phyloP scores from a whole-genome alignment of 1,140 invertebrate genomes.

The Drosophila rufa region DNA sequence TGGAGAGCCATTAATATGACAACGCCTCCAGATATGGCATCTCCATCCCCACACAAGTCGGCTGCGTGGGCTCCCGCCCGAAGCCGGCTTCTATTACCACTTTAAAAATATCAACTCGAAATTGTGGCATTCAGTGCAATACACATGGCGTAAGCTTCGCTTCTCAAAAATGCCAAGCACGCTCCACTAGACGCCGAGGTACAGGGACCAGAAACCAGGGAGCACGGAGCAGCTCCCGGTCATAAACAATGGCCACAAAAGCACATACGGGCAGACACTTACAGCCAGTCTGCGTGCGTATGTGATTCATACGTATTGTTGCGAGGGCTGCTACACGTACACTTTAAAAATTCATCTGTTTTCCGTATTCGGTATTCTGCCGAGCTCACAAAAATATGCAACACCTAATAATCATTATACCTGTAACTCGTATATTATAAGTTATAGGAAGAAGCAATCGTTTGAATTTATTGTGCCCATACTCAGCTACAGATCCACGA shows the following conservation, averaged over 20 bases:
- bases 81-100: constrained; percentile 34
- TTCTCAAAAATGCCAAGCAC: constrained; percentile 72
- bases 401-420: too few relatives aligned
- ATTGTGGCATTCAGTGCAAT: constrained; percentile 70
- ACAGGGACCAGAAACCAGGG: neutral
- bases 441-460: too few relatives aligned
- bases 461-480: too few relatives aligned
- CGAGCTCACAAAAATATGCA: neutral
- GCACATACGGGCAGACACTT: constrained; percentile 49
- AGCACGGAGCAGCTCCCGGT: constrained; percentile 44
- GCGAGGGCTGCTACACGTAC: constrained; percentile 13
- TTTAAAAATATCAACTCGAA: constrained; percentile 80
- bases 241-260: constrained; percentile 72
- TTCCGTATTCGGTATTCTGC: neutral
- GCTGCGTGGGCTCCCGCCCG: constrained; percentile 6
- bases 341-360: neutral
- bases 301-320: constrained; percentile 56
- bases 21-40: constrained; percentile 1
- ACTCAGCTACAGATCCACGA: too few relatives aligned
- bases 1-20: constrained; percentile 32
- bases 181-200: constrained; percentile 48
- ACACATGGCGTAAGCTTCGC: constrained; percentile 59
- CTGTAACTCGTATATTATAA: too few relatives aligned
- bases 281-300: constrained; percentile 35
- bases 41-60: constrained; percentile 2